Conservation (phyloP, 2,113 vertebrate species). For the Vidua macroura region DNA sequence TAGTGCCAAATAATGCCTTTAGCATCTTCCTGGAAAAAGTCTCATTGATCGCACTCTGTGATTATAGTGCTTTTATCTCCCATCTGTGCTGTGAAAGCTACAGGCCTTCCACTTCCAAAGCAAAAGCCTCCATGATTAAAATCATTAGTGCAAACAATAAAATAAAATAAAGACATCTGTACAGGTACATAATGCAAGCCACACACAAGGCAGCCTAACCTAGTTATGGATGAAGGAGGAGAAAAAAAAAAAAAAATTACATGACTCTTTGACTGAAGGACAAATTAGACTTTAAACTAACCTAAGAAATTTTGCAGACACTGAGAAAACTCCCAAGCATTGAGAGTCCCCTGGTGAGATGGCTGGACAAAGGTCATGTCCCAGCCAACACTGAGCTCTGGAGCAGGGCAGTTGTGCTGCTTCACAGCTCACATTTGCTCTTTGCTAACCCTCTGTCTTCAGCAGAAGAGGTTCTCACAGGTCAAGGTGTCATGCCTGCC, state of each 20-base stretch:
- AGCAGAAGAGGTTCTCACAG: not conserved
- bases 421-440: not conserved
- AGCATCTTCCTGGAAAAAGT: conserved; percentile 54
- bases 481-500: accelerated
- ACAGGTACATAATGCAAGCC: not conserved
- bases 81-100: conserved; percentile 57
- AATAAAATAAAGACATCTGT: not conserved
- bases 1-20: conserved; percentile 60
- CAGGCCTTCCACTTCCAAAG: conserved; percentile 1
- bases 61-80: conserved; percentile 53
- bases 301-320: not conserved
- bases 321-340: not conserved
- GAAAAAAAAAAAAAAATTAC: not conserved
- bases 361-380: accelerated
- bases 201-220: not conserved
- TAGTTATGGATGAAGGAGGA: not conserved
- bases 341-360: not conserved
- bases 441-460: not conserved
- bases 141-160: not conserved
- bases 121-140: conserved; percentile 8
- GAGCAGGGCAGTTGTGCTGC: not conserved
- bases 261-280: not conserved
- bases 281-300: not conserved
- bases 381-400: not conserved
- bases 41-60: conserved; percentile 47